Conservation (phyloP, 2,797 vertebrate genomes). For the Manis javanica region DNA sequence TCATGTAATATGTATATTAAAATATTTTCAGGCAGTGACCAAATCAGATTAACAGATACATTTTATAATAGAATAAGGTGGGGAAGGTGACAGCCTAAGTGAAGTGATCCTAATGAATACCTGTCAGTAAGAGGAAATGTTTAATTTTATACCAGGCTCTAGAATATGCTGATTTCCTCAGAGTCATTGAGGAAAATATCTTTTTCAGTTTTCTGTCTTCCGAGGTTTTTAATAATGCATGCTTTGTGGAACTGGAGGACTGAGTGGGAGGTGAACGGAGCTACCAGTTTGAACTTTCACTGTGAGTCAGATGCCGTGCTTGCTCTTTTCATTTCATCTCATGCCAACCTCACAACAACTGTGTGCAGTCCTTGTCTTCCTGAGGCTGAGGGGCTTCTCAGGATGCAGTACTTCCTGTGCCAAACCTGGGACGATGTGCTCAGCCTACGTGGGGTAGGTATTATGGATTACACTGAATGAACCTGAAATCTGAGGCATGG, state of each 20-base stretch:
- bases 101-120: background rate
- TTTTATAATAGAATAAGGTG: background rate
- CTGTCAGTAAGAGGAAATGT: background rate
- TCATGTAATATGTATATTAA: background rate
- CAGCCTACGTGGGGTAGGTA: background rate
- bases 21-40: background rate
- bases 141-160: background rate
- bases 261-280: background rate
- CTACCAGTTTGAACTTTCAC: background rate
- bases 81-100: background rate
- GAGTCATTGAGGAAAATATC: background rate
- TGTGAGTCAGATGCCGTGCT: background rate
- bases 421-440: background rate
- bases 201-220: background rate
- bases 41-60: background rate
- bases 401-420: background rate
- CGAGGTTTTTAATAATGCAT: background rate
- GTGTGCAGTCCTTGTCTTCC: background rate
- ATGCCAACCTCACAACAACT: background rate
- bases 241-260: background rate
- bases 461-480: background rate
- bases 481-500: background rate
- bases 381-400: background rate
- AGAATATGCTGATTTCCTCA: background rate
- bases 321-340: background rate